Evolutionary conservation across 2,888 invertebrate genomes (phyloP).

Genomic region (Pinctada fucata): DNA sequence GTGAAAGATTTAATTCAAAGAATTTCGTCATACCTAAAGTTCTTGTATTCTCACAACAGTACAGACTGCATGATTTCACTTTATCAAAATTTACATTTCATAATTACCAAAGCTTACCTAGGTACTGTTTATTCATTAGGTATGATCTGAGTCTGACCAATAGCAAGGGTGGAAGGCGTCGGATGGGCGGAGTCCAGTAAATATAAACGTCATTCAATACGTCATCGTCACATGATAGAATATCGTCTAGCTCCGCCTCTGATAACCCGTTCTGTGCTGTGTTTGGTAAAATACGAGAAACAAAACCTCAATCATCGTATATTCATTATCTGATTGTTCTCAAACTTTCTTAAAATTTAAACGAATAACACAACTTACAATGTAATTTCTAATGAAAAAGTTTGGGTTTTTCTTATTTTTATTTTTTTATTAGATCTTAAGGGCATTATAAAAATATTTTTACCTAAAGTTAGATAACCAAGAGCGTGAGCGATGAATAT

Average conservation of each 20-base stretch:
- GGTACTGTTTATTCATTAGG: constrained; percentile 55
- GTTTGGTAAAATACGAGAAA: background rate
- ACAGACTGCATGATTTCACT: too few species aligned
- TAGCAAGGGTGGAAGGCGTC: constrained; percentile 72
- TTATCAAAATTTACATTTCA: too few species aligned
- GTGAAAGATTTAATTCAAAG: too few species aligned
- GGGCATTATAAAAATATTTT: background rate
- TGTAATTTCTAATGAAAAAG: too few species aligned
- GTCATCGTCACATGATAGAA: constrained; percentile 69
- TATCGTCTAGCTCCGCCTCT: constrained; percentile 69
- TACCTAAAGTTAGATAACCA: constrained; percentile 58
- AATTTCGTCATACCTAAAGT: too few species aligned
- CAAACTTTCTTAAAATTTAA: background rate
- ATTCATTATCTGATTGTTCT: background rate
- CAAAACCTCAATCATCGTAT: background rate
- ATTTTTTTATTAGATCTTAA: too few species aligned
- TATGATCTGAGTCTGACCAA: constrained; percentile 68
- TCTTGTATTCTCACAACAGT: too few species aligned
- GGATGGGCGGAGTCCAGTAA: constrained; percentile 71
- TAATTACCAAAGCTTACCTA: constrained; percentile 49
- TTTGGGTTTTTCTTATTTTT: too few species aligned
- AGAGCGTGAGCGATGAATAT: constrained; percentile 57
- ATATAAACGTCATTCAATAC: constrained; percentile 71
- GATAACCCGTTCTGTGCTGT: constrained; percentile 61
- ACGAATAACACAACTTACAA: background rate